Conservation (phyloP, 1,140 invertebrate species). For the Cheumatopsyche charites region DNA sequence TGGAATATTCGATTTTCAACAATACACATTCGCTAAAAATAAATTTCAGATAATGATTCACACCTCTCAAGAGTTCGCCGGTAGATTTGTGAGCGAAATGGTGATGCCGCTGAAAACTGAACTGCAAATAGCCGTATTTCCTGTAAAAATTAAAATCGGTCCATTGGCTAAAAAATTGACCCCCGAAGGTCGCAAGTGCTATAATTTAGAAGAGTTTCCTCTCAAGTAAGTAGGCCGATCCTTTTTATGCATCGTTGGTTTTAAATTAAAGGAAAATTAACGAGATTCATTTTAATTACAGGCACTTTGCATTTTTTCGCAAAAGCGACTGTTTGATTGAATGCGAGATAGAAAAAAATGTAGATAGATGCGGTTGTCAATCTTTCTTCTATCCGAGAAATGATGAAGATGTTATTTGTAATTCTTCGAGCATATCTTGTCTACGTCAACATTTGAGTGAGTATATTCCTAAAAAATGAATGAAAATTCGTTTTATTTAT, state of each 20-base stretch:
- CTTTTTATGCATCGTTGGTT: too few species aligned
- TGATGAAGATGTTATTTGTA: conserved; percentile 34
- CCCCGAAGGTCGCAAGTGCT: conserved; percentile 33
- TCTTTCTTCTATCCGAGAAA: conserved; percentile 53
- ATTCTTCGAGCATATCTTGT: conserved; percentile 35
- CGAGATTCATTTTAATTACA: conserved; percentile 18
- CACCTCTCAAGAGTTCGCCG: conserved; percentile 32
- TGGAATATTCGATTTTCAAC: too few species aligned
- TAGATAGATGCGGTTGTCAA: conserved; percentile 55
- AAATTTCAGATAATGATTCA: conserved; percentile 39
- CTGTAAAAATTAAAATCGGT: conserved; percentile 26
- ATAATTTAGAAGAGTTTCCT: conserved; percentile 21
- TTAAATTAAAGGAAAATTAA: too few species aligned
- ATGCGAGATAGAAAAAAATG: conserved; percentile 53
- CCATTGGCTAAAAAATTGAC: conserved; percentile 12
- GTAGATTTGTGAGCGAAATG: conserved; percentile 30
- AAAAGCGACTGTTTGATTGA: conserved; percentile 57
- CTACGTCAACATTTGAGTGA: conserved; percentile 36
- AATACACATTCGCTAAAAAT: too few species aligned
- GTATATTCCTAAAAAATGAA: too few species aligned
- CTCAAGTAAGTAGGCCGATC: conserved; percentile 39
- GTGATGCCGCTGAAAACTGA: conserved; percentile 42
- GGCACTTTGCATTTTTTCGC: conserved; percentile 50
- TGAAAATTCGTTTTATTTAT: too few species aligned
- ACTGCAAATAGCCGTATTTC: conserved; percentile 32